Base-by-base conservation (phyloP, 2,113 vertebrate genomes). In the Sorex fumeus region DNA sequence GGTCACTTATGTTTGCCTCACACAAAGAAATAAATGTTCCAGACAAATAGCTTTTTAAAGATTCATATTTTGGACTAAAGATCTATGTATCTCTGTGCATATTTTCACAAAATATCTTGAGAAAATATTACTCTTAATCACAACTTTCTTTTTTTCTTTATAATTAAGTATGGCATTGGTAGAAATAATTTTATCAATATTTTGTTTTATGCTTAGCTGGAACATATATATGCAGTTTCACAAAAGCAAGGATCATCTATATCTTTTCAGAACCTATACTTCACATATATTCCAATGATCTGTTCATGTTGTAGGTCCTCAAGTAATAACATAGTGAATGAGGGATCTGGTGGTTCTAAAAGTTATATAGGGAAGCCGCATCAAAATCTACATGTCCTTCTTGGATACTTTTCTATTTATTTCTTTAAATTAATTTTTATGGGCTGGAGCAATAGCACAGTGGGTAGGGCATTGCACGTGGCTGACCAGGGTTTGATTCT, bases 121-220 rank as follows among this genome's bases (percentile, higher is more conserved):
- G 30, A 30, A 88, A 70, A 82, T 88, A 93, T 91, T 86, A 92
- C 50, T 34, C 86, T 96, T 92, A 50, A 93, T 82, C 70, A 93
- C 47, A 85, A 50, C 89, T 74, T 74, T 79, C 85, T 75, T 87
- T 78, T 34, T 94, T 18, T 5, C 21, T 93, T 90, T 28, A 91
- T 94, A 79, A 90, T 15, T 75, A 77, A 80, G 36, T 62, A 91
- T 32, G 62, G 16, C 19, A 43, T 40, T 74, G 45, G 27, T 0
- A 3, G 34, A 85, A 71, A 78, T 83, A 45, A 92, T 93, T 85
- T 93, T 11, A n/a, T 60, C 57, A 89, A 70, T 82, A 32, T 62
- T 79, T 80, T 67, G 34, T 16, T n/a, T n/a, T 75, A 6, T 47
- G 67, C 91, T 79, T 67, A 82, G 62, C 19, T 85, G 34, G 11